Base-by-base conservation (phyloP, 1,140 invertebrate species). In the Dendrolimus punctatus region DNA sequence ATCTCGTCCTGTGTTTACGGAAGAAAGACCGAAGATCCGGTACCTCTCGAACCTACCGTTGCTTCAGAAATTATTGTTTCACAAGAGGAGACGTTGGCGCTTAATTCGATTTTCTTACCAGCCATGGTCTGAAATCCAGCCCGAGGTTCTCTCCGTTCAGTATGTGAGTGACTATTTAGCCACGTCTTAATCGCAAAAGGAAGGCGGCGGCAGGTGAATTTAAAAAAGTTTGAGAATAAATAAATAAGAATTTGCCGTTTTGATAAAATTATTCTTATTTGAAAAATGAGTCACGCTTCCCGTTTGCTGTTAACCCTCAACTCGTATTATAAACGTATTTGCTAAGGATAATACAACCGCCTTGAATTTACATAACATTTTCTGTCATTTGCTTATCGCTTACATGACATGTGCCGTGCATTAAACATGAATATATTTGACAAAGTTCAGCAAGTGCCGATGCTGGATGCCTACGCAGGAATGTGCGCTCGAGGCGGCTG, bases 341-440 rank as follows among this genome's bases (percentile, higher is more conserved):
- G 62, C 64, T 63, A 65, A 70, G 73, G 68, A 80, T 76, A 75
- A 85, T 80, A 23, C 23, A 68, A 76, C 65, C 63, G 68, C 67
- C 76, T 81, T 63, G 68, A 76, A 85, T 81, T 82, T 79, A 85
- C 75, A 85, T 85, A 85, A 79, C 78, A 80, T 81, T 81, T 82
- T 81, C 72, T 77, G 78, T 82, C 76, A 81, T 81, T 85, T 76
- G 76, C 78, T 82, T 82, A 82, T 85, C 79, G 78, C 61, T 75
- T 73, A 79, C 74, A 78, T 82, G 78, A 85, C 78, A 79, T 76
- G 66, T 75, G 68, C 72, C 65, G 76, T 71, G 73, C 73, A 85
- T 77, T 82, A 76, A 69, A 75, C 72, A 71, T 73, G 78, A 81
- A 81, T 79, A 79, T 72, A 80, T 80, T 80, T 81, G 73, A 81